Evolutionary conservation across 2,113 vertebrate genomes (phyloP).

Genomic region (Nestor notabilis): DNA sequence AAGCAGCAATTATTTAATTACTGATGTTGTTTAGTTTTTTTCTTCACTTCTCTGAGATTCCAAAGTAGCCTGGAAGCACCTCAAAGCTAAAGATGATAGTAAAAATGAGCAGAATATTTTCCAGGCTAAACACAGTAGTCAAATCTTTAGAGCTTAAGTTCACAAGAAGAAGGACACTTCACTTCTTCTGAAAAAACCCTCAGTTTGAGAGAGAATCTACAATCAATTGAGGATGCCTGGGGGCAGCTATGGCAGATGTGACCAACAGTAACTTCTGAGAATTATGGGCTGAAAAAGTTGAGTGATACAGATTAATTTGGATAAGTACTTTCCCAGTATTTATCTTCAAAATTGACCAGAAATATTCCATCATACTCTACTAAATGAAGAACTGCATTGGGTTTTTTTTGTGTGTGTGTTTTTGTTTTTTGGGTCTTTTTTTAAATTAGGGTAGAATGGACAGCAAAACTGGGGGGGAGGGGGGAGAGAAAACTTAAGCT

Average conservation of each 20-base stretch:
- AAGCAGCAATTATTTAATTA: constrained; percentile 25
- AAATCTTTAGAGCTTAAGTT: neutral
- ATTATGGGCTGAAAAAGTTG: neutral
- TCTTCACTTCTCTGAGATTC: neutral
- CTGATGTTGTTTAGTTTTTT: neutral
- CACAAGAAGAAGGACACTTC: neutral
- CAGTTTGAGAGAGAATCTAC: neutral
- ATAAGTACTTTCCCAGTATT: neutral
- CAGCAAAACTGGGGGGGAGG: neutral
- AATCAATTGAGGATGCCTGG: neutral
- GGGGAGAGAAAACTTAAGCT: neutral
- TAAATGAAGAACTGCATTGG: neutral
- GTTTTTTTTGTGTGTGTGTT: neutral
- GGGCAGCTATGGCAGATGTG: neutral
- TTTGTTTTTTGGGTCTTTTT: neutral
- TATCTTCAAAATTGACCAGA: neutral
- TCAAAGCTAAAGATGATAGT: neutral
- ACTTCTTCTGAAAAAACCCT: neutral
- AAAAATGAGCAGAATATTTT: neutral
- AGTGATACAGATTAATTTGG: neutral
- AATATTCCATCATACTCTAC: neutral
- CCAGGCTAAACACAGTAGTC: neutral
- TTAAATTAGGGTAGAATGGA: neutral
- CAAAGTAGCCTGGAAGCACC: neutral
- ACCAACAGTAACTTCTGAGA: neutral